Evolutionary conservation across 64 coral and sea anemone genomes (phyloP), one percentile per base, ranked within the genome.

Genomic region (Pachyseris speciosa): DNA sequence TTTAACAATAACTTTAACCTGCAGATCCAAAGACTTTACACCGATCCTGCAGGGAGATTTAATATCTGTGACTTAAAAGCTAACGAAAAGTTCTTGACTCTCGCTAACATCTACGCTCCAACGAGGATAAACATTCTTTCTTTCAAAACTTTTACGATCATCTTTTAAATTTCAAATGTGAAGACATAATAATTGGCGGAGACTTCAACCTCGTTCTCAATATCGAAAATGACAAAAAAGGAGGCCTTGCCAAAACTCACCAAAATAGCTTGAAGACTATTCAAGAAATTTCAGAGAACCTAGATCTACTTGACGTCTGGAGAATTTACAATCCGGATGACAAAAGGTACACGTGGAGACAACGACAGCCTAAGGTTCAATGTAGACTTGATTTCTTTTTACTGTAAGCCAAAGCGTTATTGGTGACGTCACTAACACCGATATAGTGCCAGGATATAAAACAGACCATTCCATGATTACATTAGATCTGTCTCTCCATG

Each of bases 331-430:
- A 83, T 41, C 78, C 78, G 12, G 78, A 83, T 0, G 24, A 27
- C 16, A 55, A 22, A 12, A 83, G 78, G 39, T 83, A 83, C 20
- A 83, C 78, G 13, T 83, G 78, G 78, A 53, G 53, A 19, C 51
- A 59, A 63, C 55, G 34, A 6, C 30, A 51, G 6, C 55, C 51
- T 12, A 64, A 64, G 7, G 39, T 83, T 61, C 55, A 64, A 24
- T 64, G 78, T 83, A 59, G 51, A 28, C 53, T 83, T 2, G 78
- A 83, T 63, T 63, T 83, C 37, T 83, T 83, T 40, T 55, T 83
- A 64, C n/a, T n/a, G 34, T 31, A 31, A 83, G 78, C 31, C 78
- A 83, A 83, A 29, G 22, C 9, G 7, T 83, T 3, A 83, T 64
- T 30, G 25, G 44, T 10, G 39, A 55, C 20, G 39, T 63, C 10